These are phyloP conservation scores for Deilephila porcellus DNA, from an alignment of 2,888 invertebrate species.

Conservation along the genomic window DNA sequence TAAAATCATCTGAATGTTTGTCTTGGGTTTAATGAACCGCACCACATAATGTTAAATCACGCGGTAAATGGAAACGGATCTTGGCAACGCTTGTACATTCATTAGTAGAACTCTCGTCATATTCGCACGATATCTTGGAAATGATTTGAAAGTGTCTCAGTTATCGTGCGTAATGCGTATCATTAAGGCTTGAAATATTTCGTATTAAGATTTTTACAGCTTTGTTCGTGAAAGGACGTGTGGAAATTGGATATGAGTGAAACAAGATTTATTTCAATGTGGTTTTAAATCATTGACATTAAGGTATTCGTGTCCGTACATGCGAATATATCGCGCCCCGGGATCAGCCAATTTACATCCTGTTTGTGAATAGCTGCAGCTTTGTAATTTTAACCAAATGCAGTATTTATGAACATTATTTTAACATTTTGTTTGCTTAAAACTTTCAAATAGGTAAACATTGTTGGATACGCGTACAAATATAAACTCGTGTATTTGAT, in stretches of 20 bases:
- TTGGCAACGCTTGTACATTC: conserved; percentile 22
- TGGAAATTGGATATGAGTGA: too few relatives aligned
- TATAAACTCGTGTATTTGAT: neutral
- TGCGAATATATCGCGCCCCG: too few relatives aligned
- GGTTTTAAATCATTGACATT: too few relatives aligned
- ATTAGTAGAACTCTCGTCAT: conserved; percentile 22
- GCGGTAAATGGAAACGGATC: conserved; percentile 22
- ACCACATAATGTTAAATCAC: conserved; percentile 25
- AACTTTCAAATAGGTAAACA: conserved; percentile 1
- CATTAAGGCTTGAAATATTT: neutral
- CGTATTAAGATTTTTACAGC: neutral
- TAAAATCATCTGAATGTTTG: conserved; percentile 5
- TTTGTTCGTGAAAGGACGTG: neutral
- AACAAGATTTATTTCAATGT: too few relatives aligned
- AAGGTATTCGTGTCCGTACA: too few relatives aligned
- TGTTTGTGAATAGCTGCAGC: neutral
- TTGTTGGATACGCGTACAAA: neutral
- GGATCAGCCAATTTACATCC: too few relatives aligned
- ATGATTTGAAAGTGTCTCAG: neutral
- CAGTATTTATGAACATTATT: neutral
- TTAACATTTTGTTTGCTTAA: neutral
- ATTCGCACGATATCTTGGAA: conserved; percentile 21
- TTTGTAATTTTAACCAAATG: neutral
- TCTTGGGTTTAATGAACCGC: conserved; percentile 23
- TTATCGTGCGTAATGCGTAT: neutral